Evolutionary conservation across 2,113 vertebrate species (phyloP).

Genomic region (Myotis lucifugus): DNA sequence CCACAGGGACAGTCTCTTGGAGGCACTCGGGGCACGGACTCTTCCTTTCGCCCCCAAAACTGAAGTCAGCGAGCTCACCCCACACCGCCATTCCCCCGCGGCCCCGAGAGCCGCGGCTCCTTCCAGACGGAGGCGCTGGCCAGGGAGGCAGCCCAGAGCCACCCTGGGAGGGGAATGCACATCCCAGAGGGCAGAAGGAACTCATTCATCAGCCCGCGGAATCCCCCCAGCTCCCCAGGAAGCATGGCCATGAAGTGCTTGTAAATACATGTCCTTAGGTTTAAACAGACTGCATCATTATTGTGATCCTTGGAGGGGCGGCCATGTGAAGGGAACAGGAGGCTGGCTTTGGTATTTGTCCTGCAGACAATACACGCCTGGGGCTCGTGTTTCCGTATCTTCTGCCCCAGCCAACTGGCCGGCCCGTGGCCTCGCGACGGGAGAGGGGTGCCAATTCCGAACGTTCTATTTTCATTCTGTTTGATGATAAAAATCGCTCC

Average conservation of each 20-base stretch:
- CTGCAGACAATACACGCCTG: slow-evolving; percentile 38
- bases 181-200: slow-evolving; percentile 66
- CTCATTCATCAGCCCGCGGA: slow-evolving; percentile 66
- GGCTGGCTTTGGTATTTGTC: slow-evolving; percentile 8
- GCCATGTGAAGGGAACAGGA: neutral
- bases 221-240: slow-evolving; percentile 59
- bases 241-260: slow-evolving; percentile 60
- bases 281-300: slow-evolving; percentile 77
- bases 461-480: slow-evolving; percentile 85
- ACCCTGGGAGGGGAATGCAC: neutral
- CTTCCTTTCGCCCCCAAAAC: neutral
- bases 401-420: slow-evolving; percentile 68
- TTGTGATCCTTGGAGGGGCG: slow-evolving; percentile 43
- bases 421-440: neutral
- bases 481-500: slow-evolving; percentile 87
- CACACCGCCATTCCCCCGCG: neutral
- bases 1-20: neutral
- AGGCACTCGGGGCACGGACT: neutral
- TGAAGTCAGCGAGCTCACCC: neutral
- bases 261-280: slow-evolving; percentile 73
- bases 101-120: neutral
- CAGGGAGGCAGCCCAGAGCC: slow-evolving; percentile 50
- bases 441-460: slow-evolving; percentile 78
- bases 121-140: neutral
- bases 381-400: slow-evolving; percentile 54